Percentiles rank a stretch among this genome's conserved stretches.
Conservation (phyloP, 2,113 vertebrate genomes). For the Uria lomvia region DNA sequence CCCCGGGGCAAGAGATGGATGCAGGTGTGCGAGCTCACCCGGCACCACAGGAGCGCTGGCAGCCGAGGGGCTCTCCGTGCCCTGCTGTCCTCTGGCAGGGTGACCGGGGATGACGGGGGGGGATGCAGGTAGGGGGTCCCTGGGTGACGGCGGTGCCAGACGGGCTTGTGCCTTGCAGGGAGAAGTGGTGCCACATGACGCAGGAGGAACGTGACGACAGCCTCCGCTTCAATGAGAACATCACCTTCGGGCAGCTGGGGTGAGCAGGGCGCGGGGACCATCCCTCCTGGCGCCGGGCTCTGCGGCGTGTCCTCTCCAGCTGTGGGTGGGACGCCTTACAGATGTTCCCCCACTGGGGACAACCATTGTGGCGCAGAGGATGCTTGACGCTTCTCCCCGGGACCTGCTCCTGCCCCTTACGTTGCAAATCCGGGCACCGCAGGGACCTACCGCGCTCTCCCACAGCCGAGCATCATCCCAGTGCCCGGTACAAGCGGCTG, state of each 20-base stretch:
- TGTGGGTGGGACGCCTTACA: background rate
- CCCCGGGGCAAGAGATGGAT: background rate
- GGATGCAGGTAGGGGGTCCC: background rate
- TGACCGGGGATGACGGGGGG: background rate
- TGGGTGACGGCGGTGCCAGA: background rate
- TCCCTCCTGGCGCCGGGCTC: background rate
- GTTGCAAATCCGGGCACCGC: rapidly evolving
- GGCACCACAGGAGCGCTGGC: background rate
- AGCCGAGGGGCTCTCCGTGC: background rate
- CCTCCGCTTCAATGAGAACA: constrained; percentile 93
- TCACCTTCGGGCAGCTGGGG: constrained; percentile 96
- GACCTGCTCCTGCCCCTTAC: background rate
- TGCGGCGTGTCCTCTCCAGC: background rate
- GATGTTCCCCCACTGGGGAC: background rate
- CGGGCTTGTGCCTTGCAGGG: constrained; percentile 70
- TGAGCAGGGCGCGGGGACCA: background rate
- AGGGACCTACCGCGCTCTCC: rapidly evolving
- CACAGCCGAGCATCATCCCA: background rate
- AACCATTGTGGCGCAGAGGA: too few relatives aligned
- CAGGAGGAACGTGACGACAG: constrained; percentile 92
- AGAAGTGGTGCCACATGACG: constrained; percentile 98
- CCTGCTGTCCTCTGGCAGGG: background rate
- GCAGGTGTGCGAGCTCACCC: background rate
- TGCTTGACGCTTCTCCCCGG: background rate
- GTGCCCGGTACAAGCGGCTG: rapidly evolving